Percentiles rank a stretch among this genome's conserved stretches.
These are phyloP conservation scores for Epirrhoe tristata DNA, from an alignment of 2,888 invertebrate genomes.

Conservation along the genomic window DNA sequence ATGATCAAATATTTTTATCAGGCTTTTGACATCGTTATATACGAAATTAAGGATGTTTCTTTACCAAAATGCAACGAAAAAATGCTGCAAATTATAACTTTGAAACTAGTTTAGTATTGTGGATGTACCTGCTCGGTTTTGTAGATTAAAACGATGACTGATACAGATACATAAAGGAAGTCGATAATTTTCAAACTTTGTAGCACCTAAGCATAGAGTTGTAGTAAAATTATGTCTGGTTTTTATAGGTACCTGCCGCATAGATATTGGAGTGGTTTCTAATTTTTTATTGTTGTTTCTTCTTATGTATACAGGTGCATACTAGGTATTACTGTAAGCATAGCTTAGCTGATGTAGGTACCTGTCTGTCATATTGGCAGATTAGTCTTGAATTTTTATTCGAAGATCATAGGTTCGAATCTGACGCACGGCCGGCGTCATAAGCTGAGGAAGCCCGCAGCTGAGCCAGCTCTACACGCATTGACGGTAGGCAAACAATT, in stretches of 20 bases:
- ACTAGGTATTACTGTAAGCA: too few relatives aligned
- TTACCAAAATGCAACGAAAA: conserved; percentile 7
- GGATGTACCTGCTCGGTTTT: not conserved
- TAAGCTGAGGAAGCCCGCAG: too few relatives aligned
- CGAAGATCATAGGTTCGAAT: too few relatives aligned
- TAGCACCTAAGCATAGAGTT: not conserved
- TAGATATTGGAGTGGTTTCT: not conserved
- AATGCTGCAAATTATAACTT: conserved; percentile 10
- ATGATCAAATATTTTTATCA: not conserved
- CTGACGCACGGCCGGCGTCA: too few relatives aligned
- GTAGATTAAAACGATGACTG: conserved; percentile 1
- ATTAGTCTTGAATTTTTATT: too few relatives aligned
- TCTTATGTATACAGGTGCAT: too few relatives aligned
- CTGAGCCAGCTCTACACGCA: too few relatives aligned
- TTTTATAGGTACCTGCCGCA: not conserved
- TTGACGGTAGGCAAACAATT: too few relatives aligned
- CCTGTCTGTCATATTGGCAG: too few relatives aligned
- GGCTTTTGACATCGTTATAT: conserved; percentile 3
- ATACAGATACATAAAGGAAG: conserved; percentile 22
- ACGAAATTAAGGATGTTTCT: not conserved
- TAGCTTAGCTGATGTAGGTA: too few relatives aligned
- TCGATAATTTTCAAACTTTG: conserved; percentile 38
- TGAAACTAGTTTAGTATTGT: conserved; percentile 19
- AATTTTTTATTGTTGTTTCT: too few relatives aligned
- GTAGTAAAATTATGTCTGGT: not conserved